Evolutionary conservation across 2,888 invertebrate species (phyloP), one percentile per base, ranked within the genome.

Genomic region (Marasmarcha lunaedactyla): DNA sequence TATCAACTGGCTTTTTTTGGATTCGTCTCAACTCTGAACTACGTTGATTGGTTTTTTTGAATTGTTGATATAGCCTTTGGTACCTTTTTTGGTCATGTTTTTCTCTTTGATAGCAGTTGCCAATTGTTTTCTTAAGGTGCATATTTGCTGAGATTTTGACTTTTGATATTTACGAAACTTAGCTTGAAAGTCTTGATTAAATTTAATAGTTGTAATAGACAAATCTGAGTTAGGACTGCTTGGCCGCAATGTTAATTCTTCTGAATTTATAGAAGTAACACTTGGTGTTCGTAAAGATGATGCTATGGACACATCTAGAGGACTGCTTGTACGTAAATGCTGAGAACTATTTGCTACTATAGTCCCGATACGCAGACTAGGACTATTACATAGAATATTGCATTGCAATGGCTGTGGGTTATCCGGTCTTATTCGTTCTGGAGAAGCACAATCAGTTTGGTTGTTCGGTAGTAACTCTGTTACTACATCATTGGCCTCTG

Each of bases 271-370:
- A 3, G 37, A 37, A 37, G 25, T 37, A 20, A 20, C 12, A 36
- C 36, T 36, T 37, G 37, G 37, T 14, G 37, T 37, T 25, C 26
- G 37, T 37, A 27, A 37, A 37, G 26, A 26, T 13, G 37, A 37
- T 37, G 27, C 27, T 37, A 26, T 37, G 20, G 37, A 37, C 37
- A 37, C 20, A 37, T 37, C 26, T 37, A 26, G 37, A 37, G 26
- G 27, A 37, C 26, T 37, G 37, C 37, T 37, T 37, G 26, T 26
- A 37, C 27, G 27, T 37, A 37, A 37, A 37, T 37, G 27, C 25
- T 37, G 37, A 37, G 37, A 37, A 37, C 37, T 37, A 37, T 13
- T 37, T 14, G 37, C 37, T 37, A 37, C 37, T 26, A 37, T 37
- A 12, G 37, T 26, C 2, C 13, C 37, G 26, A 37, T 26, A 26